Percentiles rank a stretch among this genome's conserved stretches.
Conservation (phyloP, 2,113 vertebrate genomes). For the Lycaon pictus region DNA sequence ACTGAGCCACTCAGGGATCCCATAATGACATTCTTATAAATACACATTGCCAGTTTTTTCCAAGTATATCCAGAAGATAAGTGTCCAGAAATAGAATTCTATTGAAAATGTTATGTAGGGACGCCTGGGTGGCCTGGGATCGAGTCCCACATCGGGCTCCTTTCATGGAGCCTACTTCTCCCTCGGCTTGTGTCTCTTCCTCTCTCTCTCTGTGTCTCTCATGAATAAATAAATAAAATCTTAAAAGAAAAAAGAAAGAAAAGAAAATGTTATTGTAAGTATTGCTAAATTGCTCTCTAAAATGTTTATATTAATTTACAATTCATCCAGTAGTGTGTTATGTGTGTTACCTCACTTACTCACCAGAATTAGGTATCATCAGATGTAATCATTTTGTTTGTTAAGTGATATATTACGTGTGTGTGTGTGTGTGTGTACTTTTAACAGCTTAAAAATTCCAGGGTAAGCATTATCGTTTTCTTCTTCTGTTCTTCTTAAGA, state of each 20-base stretch:
- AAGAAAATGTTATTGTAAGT: not conserved
- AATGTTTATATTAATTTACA: not conserved
- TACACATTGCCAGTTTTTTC: not conserved
- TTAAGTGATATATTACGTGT: not conserved
- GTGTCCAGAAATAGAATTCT: slow-evolving; percentile 34
- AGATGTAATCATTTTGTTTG: not conserved
- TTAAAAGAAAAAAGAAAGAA: too few species aligned
- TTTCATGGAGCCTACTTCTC: too few species aligned
- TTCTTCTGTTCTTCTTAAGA: not conserved
- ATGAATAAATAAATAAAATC: too few species aligned
- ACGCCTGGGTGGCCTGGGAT: too few species aligned
- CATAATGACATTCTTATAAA: not conserved
- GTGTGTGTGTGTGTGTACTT: not conserved
- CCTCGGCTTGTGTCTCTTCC: too few species aligned
- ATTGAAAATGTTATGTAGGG: not conserved
- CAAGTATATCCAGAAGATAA: not conserved
- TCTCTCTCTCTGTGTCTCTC: too few species aligned
- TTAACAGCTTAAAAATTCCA: not conserved
- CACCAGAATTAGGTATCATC: not conserved
- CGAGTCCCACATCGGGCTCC: too few species aligned
- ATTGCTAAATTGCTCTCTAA: not conserved
- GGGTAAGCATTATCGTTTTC: not conserved
- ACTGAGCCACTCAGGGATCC: too few species aligned
- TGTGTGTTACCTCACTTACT: not conserved
- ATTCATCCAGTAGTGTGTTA: not conserved